A percentile compares a stretch with the other conserved stretches of the same genome.
phyloP scores from a whole-genome alignment of 2,888 invertebrate genomes.

The Ophion ellenae region DNA sequence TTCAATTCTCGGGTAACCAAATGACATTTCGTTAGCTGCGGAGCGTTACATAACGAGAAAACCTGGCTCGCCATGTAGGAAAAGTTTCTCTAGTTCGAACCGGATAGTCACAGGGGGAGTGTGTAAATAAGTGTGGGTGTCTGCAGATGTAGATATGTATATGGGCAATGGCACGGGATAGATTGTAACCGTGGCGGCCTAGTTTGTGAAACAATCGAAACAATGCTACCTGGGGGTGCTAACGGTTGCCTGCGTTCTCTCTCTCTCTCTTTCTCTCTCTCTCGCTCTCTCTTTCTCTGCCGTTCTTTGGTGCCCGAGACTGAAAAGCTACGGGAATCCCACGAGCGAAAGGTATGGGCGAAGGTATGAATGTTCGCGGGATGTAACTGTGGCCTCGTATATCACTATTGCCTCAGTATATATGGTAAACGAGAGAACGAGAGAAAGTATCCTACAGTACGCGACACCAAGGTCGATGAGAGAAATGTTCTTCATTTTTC shows the following conservation, averaged over 20 bases:
- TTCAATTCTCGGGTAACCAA: conserved; percentile 1
- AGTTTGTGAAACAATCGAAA: conserved; percentile 78
- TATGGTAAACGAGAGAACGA: conserved; percentile 51
- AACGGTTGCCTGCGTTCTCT: conserved; percentile 43
- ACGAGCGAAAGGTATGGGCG: conserved; percentile 33
- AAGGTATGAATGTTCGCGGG: conserved; percentile 7
- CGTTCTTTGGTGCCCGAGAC: conserved; percentile 45
- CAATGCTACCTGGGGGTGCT: conserved; percentile 68
- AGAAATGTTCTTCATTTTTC: conserved; percentile 30
- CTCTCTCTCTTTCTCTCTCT: background rate
- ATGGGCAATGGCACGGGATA: conserved; percentile 66
- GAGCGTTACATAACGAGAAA: background rate
- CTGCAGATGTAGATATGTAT: background rate
- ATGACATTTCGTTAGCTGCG: background rate
- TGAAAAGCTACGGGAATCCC: conserved; percentile 45
- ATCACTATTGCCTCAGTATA: conserved; percentile 12
- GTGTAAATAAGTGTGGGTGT: background rate
- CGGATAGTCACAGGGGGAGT: conserved; percentile 20
- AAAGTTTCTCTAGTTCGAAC: conserved; percentile 38
- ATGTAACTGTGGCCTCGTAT: conserved; percentile 24
- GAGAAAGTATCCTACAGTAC: conserved; percentile 64
- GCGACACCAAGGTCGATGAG: conserved; percentile 73
- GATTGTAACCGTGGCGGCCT: conserved; percentile 76
- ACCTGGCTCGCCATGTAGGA: conserved; percentile 2
- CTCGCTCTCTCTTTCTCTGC: background rate